Evolutionary conservation across 2,113 vertebrate genomes (phyloP).

Genomic region (Shinisaurus crocodilurus): DNA sequence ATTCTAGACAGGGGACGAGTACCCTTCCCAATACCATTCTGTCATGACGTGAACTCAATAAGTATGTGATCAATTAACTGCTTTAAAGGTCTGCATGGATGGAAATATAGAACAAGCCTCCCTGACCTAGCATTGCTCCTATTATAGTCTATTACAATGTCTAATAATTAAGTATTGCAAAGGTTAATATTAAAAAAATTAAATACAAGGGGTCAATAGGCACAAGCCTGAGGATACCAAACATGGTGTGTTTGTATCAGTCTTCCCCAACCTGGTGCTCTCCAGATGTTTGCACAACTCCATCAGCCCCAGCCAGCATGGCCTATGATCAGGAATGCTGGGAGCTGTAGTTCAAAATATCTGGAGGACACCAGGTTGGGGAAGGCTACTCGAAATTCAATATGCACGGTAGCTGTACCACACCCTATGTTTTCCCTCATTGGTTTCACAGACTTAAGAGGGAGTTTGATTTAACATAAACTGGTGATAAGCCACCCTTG

Average conservation of each 20-base stretch:
- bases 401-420: neutral
- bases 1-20: neutral
- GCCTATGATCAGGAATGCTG: too few species aligned
- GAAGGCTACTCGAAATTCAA: too few species aligned
- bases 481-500: neutral
- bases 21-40: neutral
- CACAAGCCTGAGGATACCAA: too few species aligned
- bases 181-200: neutral
- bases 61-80: neutral
- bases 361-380: too few species aligned
- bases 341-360: too few species aligned
- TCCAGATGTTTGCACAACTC: too few species aligned
- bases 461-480: neutral
- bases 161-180: neutral
- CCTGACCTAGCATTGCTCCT: neutral
- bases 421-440: too few species aligned
- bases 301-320: too few species aligned
- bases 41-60: neutral
- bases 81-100: neutral
- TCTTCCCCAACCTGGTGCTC: too few species aligned
- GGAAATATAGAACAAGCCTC: neutral
- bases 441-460: neutral
- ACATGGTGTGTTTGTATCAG: too few species aligned
- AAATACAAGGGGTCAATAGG: too few species aligned
- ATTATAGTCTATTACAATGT: neutral